Conservation (phyloP, 2,797 vertebrate genomes). For the Cossypha caffra region DNA sequence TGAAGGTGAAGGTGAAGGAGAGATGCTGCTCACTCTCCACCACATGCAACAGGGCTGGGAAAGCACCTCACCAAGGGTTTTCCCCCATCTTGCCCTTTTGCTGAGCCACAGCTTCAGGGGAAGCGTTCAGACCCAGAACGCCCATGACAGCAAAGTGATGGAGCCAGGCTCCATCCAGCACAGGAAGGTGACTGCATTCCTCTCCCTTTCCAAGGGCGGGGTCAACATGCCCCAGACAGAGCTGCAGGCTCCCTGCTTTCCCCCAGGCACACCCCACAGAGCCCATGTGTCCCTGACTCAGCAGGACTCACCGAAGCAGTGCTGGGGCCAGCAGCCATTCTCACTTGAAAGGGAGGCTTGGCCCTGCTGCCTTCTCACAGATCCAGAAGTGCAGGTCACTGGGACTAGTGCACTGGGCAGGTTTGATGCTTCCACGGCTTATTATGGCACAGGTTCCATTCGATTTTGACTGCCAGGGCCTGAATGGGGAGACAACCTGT, state of each 20-base stretch:
- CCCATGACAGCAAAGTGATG: accelerated
- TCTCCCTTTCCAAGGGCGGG: not conserved
- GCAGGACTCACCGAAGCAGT: not conserved
- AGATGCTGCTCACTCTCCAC: not conserved
- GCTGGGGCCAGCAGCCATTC: not conserved
- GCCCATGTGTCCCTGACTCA: accelerated
- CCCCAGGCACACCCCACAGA: not conserved
- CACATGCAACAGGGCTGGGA: accelerated
- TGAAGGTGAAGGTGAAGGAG: not conserved
- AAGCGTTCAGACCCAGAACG: accelerated
- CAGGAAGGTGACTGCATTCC: not conserved
- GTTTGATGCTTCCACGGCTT: constrained; percentile 39
- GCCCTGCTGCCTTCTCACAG: constrained; percentile 30
- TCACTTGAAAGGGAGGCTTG: not conserved
- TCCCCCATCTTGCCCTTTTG: not conserved
- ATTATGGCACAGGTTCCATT: constrained; percentile 55
- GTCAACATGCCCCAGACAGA: accelerated
- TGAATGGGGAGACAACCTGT: not conserved
- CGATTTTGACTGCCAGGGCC: not conserved
- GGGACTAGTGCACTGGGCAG: not conserved
- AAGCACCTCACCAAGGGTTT: not conserved
- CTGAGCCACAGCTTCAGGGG: not conserved
- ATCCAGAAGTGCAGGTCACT: constrained; percentile 15
- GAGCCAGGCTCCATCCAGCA: not conserved
- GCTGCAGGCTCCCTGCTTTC: not conserved